Base-by-base conservation (phyloP, 2,797 vertebrate genomes). In the Sarcoramphus papa region DNA sequence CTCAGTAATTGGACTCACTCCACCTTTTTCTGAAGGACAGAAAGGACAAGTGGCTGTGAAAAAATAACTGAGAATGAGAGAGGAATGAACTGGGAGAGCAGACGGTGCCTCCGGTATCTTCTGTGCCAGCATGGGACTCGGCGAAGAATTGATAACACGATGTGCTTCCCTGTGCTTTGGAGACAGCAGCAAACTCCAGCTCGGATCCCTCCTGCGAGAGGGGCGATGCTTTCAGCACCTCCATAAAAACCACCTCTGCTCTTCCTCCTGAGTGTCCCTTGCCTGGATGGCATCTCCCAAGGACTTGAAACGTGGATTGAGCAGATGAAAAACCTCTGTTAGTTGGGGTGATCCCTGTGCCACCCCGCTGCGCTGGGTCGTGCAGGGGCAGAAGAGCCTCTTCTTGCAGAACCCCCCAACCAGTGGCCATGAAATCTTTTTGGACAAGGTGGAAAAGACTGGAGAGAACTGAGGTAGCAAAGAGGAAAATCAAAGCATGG, bases 321-420 rank as follows among this genome's bases (percentile, higher is more conserved):
- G 73, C 10, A 20, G 41, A 24, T 48, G 48, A 35, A 54, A 53
- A 67, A 10, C 25, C n/a, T n/a, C 53, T 14, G 24, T 18, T 53
- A 16, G 30, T 20, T 24, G 53, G 13, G 21, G 8, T 17, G 33
- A 33, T 25, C 43, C 45, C 3, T 33, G 33, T 37, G 45, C 13
- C 48, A 54, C n/a, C 6, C 22, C 2, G 0, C 7, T 25, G 22
- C 0, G 1, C 25, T 9, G 1, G 31, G n/a, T 28, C 2, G 2
- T 33, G 51, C 10, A 13, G 25, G 45, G 23, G 17, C 19, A 40
- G 53, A 53, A 67, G 45, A 59, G 12, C 22, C 12, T 50, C 43
- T 45, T 43, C 57, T 41, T 56, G 37, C 33, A 59, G 68, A 65
- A 45, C 8, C 33, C 15, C 23, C 8, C 14, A 4, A 20, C 24